Base-by-base conservation (phyloP, 2,113 vertebrate species). In the Hemiprocne comata region DNA sequence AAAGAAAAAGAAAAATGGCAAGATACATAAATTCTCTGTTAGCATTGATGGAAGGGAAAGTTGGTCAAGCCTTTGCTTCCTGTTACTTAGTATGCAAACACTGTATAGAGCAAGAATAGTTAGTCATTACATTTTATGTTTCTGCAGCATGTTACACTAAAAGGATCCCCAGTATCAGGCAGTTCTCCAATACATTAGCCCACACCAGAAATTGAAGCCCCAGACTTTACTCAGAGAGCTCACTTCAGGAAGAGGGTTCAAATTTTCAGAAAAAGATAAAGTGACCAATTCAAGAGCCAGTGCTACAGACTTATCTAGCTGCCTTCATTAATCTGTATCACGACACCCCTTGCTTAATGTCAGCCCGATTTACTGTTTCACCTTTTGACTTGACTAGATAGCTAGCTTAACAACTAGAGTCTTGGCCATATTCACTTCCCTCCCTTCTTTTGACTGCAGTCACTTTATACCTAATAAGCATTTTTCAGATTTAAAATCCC, bases 51-150 rank as follows among this genome's bases (percentile, higher is more conserved):
- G 23, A 71, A 17, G 36, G 36, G 13, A 36, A 72, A 34, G 13
- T 6, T 60, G n/a, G 3, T 54, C 42, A 69, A 33, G 50, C 6
- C 50, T 76, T 73, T 58, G 6, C 11, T 55, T 60, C 4, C 53
- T 83, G 9, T 24, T 61, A 20, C 38, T 89, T 15, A 48, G 81
- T 5, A 2, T 34, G 50, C 34, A 64, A 75, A 66, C n/a, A 19
- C 7, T 33, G 6, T 2, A 13, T 6, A 40, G 40, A 29, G 33
- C 71, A 69, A 34, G 33, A 67, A 26, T 0, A 46, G 15, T 31
- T 46, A 66, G 28, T 6, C 2, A 0, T 3, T 36, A 50, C 0
- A 48, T 38, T 38, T 61, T 12, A 25, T 10, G 12, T 58, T 48
- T 46, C 26, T 46, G 12, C n/a, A 60, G 18, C 11, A 53, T 4